Evolutionary conservation across 2,797 vertebrate species (phyloP), one percentile per base, ranked within the genome.

Genomic region (Peromyscus melanophrys): DNA sequence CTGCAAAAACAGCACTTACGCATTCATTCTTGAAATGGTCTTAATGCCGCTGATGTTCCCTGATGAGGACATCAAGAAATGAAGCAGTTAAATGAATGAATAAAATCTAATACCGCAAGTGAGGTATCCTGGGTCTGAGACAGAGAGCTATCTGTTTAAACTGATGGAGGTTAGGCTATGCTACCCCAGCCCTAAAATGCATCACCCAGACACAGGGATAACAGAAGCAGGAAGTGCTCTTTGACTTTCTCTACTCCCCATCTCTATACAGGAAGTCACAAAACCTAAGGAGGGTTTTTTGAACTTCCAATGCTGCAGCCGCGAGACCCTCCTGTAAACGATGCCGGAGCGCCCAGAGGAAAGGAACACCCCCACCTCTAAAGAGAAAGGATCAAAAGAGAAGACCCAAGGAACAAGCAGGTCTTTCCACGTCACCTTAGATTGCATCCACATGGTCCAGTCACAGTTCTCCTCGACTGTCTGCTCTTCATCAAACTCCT

Each of bases 51-150:
- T 17, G 19, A 14, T 83, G 61, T 67, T 89, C 71, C 29, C 29
- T 77, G 4, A 63, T 17, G 11, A 63, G 49, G 69, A 94, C 80
- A 91, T 75, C 10, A 89, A 86, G 37, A 65, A 34, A 80, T 0
- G 40, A 34, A 71, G 65, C 19, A 59, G 29, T 90, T 61, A 84
- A 94, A 77, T 78, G 46, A 88, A 17, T 75, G 40, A 90, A 61
- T 78, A 90, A 90, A 81, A 84, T 97, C 71, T 65, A 96, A 98
- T 97, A 98, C 98, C 1, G 31, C 13, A 57, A 89, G n/a, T 63
- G 46, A 93, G 63, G 59, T 49, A 67, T 76, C 6, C 0, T 1
- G 43, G 83, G 63, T 95, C 21, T 46, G 71, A 92, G 49, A 59
- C 11, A 78, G 59, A 29, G 17, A 77, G n/a, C 19, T 40, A 21